Evolutionary conservation across 53 echinoderm and acorn worm genomes (phyloP).

Genomic region (Holothuria leucospilota): DNA sequence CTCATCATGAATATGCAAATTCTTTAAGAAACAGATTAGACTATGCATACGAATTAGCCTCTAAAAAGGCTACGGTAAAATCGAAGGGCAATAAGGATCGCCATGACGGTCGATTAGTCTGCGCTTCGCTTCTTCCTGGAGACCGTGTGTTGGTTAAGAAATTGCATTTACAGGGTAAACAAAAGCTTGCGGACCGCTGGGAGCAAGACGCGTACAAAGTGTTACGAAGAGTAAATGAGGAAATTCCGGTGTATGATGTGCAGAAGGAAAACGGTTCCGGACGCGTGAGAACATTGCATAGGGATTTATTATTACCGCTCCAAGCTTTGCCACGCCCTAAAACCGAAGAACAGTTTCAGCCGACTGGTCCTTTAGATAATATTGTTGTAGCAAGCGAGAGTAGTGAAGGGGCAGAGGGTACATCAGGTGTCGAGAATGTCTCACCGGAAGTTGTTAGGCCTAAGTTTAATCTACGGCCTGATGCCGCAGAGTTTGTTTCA

Average conservation of each 20-base stretch:
- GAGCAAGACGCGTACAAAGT: background rate
- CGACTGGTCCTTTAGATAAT: background rate
- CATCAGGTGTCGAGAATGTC: too few species aligned
- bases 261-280: constrained; percentile 17
- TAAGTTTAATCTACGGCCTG: too few species aligned
- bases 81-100: background rate
- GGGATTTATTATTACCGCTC: constrained; percentile 46
- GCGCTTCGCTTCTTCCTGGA: background rate
- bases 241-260: too few species aligned
- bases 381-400: too few species aligned
- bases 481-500: background rate
- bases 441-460: too few species aligned
- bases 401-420: too few species aligned
- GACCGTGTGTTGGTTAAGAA: background rate
- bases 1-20: too few species aligned
- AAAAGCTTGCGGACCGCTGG: background rate
- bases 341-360: background rate
- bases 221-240: too few species aligned
- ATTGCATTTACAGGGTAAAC: background rate
- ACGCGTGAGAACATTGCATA: constrained; percentile 28
- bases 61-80: too few species aligned
- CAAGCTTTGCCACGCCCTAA: constrained; percentile 6
- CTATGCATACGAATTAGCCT: too few species aligned
- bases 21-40: too few species aligned
- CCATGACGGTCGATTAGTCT: background rate